phyloP scores from a whole-genome alignment of 1,140 invertebrate species.

The Papilio aristodemus region DNA sequence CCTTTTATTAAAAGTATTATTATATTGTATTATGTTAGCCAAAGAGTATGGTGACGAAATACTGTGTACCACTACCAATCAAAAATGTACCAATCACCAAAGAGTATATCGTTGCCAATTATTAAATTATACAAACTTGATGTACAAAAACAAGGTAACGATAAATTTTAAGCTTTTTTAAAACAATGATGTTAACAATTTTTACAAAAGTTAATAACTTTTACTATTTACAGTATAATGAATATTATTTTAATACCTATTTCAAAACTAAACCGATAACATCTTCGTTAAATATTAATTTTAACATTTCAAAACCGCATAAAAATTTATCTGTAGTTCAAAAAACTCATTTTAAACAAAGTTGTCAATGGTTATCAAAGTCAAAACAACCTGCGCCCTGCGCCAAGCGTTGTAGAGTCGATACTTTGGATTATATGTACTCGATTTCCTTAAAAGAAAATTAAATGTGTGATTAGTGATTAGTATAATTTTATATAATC shows the following conservation, averaged over 20 bases:
- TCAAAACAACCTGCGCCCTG: not conserved
- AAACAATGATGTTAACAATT: too few species aligned
- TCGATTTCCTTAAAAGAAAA: not conserved
- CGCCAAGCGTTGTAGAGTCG: not conserved
- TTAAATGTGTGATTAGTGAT: constrained; percentile 13
- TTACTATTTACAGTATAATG: too few species aligned
- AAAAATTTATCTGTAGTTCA: not conserved
- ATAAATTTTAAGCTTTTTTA: too few species aligned
- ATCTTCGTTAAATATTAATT: too few species aligned
- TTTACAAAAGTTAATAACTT: too few species aligned
- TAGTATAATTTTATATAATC: not conserved
- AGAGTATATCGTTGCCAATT: not conserved
- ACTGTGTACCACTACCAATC: constrained; percentile 34
- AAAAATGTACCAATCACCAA: constrained; percentile 8
- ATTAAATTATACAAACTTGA: too few species aligned
- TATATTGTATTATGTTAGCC: not conserved
- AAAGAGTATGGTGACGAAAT: constrained; percentile 31
- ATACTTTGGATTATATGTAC: constrained; percentile 9
- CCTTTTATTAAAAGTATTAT: constrained; percentile 11
- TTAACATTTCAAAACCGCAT: too few species aligned
- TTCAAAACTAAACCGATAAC: too few species aligned
- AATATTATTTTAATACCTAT: too few species aligned
- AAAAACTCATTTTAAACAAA: not conserved
- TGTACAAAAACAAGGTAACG: too few species aligned
- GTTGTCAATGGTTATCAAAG: constrained; percentile 1